phyloP scores from a whole-genome alignment of 2,888 invertebrate species.

The Boloria euphrosyne region DNA sequence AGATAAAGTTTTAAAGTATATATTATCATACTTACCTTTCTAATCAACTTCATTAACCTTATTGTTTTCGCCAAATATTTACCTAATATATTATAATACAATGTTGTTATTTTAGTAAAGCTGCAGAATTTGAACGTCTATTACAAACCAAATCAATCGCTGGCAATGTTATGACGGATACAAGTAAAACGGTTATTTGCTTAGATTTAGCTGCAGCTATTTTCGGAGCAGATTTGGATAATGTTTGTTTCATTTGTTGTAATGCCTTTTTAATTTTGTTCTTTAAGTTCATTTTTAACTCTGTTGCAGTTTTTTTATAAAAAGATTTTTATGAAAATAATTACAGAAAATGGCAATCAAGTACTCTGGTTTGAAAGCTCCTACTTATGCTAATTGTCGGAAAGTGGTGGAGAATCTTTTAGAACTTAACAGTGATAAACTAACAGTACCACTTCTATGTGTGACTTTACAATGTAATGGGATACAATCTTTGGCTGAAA shows the following conservation, averaged over 20 bases:
- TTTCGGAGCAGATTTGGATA: constrained; percentile 79
- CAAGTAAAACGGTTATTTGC: constrained; percentile 83
- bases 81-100: no score
- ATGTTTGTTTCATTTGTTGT: constrained; percentile 55
- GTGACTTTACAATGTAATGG: constrained; percentile 78
- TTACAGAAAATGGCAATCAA: constrained; percentile 82
- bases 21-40: background rate
- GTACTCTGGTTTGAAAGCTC: constrained; percentile 81
- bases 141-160: constrained; percentile 71
- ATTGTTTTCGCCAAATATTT: no score
- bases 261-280: no score
- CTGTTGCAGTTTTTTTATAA: no score
- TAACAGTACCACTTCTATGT: constrained; percentile 82
- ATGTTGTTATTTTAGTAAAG: constrained; percentile 69
- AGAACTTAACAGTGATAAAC: constrained; percentile 75
- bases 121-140: constrained; percentile 77
- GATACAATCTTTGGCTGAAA: constrained; percentile 74
- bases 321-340: background rate
- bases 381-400: constrained; percentile 78
- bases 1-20: constrained; percentile 66
- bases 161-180: constrained; percentile 78
- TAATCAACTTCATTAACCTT: no score
- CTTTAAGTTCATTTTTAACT: no score
- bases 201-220: constrained; percentile 82
- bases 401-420: constrained; percentile 84